phyloP scores from a whole-genome alignment of 2,888 invertebrate genomes.

The Apeira syringaria region DNA sequence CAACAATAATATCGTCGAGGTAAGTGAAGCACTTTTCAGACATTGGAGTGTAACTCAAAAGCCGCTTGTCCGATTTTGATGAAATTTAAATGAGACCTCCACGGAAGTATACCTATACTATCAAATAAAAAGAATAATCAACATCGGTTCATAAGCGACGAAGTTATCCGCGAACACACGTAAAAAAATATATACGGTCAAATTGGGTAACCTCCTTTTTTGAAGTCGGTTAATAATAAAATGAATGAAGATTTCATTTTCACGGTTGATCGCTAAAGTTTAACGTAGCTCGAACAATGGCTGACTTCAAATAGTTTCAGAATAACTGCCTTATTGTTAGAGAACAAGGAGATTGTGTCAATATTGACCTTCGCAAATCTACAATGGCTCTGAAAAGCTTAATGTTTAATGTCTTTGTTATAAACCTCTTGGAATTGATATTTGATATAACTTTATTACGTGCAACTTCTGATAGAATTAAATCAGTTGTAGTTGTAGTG shows the following conservation, averaged over 20 bases:
- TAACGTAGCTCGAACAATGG: slow-evolving; percentile 27
- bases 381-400: slow-evolving; percentile 27
- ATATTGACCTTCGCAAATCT: slow-evolving; percentile 32
- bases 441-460: slow-evolving; percentile 7
- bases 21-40: too few species aligned
- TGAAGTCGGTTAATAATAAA: too few species aligned
- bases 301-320: slow-evolving; percentile 31
- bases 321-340: slow-evolving; percentile 31
- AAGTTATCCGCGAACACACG: too few species aligned
- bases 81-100: too few species aligned
- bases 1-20: too few species aligned
- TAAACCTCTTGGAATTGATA: slow-evolving; percentile 15
- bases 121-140: too few species aligned
- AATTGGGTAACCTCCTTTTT: too few species aligned
- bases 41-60: too few species aligned
- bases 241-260: slow-evolving; percentile 27
- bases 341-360: slow-evolving; percentile 33
- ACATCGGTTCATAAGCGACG: too few species aligned
- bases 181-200: too few species aligned
- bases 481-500: not conserved
- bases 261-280: slow-evolving; percentile 23
- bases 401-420: slow-evolving; percentile 25
- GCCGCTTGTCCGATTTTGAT: too few species aligned
- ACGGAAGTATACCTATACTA: too few species aligned
- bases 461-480: slow-evolving; percentile 2